Conservation (phyloP, 2,888 invertebrate genomes). For the Monochamus alternatus region DNA sequence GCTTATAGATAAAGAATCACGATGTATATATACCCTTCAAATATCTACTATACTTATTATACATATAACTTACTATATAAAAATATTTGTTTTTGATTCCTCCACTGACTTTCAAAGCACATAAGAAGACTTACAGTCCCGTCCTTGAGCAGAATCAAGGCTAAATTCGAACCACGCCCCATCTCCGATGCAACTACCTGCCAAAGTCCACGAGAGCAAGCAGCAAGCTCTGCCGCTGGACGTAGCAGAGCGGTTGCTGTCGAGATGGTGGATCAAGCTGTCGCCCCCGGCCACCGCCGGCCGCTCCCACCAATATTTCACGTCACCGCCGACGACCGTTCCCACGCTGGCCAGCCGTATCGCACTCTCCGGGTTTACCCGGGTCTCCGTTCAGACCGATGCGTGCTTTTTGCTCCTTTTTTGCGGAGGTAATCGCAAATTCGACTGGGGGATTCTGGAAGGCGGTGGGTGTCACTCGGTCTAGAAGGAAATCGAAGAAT, state of each 20-base stretch:
- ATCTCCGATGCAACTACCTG: constrained; percentile 10
- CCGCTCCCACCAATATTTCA: constrained; percentile 19
- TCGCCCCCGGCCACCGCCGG: constrained; percentile 21
- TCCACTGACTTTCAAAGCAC: no score
- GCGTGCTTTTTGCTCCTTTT: neutral
- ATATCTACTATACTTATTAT: no score
- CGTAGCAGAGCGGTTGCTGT: constrained; percentile 15
- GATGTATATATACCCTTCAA: no score
- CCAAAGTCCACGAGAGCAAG: constrained; percentile 3
- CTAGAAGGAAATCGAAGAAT: no score
- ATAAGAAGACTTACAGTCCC: neutral
- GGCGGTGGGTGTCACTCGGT: no score
- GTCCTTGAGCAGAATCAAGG: constrained; percentile 20
- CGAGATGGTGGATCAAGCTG: constrained; percentile 11
- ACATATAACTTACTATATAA: no score
- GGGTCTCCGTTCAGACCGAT: neutral
- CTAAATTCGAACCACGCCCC: neutral
- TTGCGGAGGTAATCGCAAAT: neutral
- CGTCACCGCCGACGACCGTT: constrained; percentile 27
- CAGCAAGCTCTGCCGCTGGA: constrained; percentile 7
- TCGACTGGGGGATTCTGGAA: neutral
- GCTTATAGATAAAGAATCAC: no score
- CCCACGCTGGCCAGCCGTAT: constrained; percentile 22
- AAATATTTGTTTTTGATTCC: no score
- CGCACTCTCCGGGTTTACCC: constrained; percentile 12